Conservation (phyloP, 2,888 invertebrate genomes). For the Synanthedon tipuliformis region DNA sequence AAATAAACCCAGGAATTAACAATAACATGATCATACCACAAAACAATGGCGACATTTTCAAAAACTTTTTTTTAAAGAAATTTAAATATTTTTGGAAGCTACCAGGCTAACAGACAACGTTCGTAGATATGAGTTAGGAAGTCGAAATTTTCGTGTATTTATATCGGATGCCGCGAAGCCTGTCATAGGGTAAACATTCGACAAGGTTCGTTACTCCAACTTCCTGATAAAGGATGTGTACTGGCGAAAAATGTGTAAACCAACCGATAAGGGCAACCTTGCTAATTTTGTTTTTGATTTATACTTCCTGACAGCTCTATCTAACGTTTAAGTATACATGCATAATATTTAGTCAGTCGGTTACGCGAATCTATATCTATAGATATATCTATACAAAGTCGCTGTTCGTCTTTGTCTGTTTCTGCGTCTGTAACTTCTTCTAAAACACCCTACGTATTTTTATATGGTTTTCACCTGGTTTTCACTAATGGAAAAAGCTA, state of each 20-base stretch:
- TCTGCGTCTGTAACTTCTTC: too few relatives aligned
- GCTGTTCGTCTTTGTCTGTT: too few relatives aligned
- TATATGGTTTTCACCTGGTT: too few relatives aligned
- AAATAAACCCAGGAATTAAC: constrained; percentile 15
- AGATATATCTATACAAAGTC: too few relatives aligned
- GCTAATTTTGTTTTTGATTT: constrained; percentile 20
- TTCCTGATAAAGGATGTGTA: constrained; percentile 54
- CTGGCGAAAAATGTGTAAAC: constrained; percentile 37
- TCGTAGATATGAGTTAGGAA: constrained; percentile 27
- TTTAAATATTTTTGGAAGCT: constrained; percentile 9
- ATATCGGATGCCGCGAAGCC: constrained; percentile 33
- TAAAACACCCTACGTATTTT: too few relatives aligned
- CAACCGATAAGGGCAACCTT: constrained; percentile 50
- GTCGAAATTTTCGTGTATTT: constrained; percentile 28
- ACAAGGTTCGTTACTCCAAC: constrained; percentile 50
- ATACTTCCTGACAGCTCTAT: constrained; percentile 13
- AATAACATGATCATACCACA: constrained; percentile 3
- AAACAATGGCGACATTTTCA: constrained; percentile 1
- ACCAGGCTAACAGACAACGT: constrained; percentile 36
- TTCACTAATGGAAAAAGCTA: too few relatives aligned
- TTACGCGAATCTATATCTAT: too few relatives aligned
- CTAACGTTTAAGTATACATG: too few relatives aligned
- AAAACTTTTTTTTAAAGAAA: constrained; percentile 1
- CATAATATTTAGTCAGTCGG: too few relatives aligned
- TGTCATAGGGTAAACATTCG: constrained; percentile 45